Evolutionary conservation across 2,797 vertebrate genomes (phyloP).

Genomic region (Rhinogobio ventralis): DNA sequence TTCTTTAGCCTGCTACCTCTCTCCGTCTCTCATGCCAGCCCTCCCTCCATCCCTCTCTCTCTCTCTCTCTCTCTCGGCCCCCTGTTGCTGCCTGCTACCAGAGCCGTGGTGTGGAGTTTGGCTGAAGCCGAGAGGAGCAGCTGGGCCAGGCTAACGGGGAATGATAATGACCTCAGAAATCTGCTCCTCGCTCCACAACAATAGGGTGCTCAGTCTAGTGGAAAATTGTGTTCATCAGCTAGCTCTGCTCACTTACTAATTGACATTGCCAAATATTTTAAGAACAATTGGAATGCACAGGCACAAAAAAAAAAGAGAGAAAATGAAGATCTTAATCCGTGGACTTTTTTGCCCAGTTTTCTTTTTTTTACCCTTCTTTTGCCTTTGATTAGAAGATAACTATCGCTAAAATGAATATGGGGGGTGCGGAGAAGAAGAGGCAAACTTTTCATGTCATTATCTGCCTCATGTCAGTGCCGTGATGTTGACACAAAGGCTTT

Average conservation of each 20-base stretch:
- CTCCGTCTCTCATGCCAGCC: slow-evolving; percentile 34
- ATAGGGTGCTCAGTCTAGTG: slow-evolving; percentile 99
- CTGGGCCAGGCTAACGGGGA: slow-evolving; percentile 99
- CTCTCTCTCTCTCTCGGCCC: slow-evolving; percentile 75
- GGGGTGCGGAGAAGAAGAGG: slow-evolving; percentile 59
- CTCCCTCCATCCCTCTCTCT: slow-evolving; percentile 16
- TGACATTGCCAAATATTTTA: slow-evolving; percentile 99
- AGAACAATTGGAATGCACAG: slow-evolving; percentile 99
- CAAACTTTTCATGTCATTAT: slow-evolving; percentile 85
- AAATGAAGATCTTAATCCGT: slow-evolving; percentile 96
- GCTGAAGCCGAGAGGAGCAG: slow-evolving; percentile 98
- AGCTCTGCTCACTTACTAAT: slow-evolving; percentile 99
- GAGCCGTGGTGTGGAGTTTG: slow-evolving; percentile 93
- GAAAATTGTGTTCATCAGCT: slow-evolving; percentile 99
- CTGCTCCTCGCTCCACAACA: slow-evolving; percentile 99
- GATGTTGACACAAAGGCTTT: slow-evolving; percentile 85
- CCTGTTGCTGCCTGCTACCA: slow-evolving; percentile 92
- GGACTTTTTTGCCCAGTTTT: slow-evolving; percentile 82
- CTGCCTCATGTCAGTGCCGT: slow-evolving; percentile 79
- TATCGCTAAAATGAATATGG: slow-evolving; percentile 66
- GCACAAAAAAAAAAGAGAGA: slow-evolving; percentile 69
- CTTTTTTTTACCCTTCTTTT: slow-evolving; percentile 64
- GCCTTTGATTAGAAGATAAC: slow-evolving; percentile 74
- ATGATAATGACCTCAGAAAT: slow-evolving; percentile 99
- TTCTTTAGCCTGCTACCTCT: slow-evolving; percentile 30